Evolutionary conservation across 2,797 vertebrate genomes (phyloP), one percentile per base, ranked within the genome.

Genomic region (Chrysocyon brachyurus): DNA sequence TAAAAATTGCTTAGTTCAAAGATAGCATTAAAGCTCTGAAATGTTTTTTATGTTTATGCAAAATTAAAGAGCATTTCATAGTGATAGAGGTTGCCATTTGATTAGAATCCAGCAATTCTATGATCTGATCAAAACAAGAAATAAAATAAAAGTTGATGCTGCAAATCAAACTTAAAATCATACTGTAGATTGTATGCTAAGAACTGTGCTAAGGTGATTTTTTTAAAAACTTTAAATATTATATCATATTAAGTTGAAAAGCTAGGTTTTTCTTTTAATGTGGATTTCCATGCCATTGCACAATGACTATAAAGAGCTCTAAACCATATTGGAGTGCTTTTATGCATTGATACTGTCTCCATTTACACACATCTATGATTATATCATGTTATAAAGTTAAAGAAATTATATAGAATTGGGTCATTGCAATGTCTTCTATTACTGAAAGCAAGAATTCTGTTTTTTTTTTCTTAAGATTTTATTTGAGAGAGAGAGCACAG

Each of bases 31-130:
- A 91, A 81, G 22, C 57, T 93, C 17, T 94, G 59, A 63, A 75
- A 75, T 2, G 24, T 52, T 75, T 96, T 88, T 95, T 82, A 95
- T 59, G 22, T 78, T 75, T 14, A 33, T 64, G 66, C 4, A 88
- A 94, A 96, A 84, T 75, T 75, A 93, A 97, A 82, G 40, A 97
- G 64, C 22, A 77, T 66, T 95, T 82, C 26, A 46, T 63, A 86
- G 33, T 63, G 52, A 79, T 26, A 93, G 15, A 26, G 40, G 9
- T 56, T 81, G 3, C 28, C 73, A 91, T 57, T 86, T 96, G 46
- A 82, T 64, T 94, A 82, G 49, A 85, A 77, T 57, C 78, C 59
- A 22, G 6, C 3, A 84, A 84, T 87, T 59, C 46, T 72, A 28
- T 75, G 40, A 68, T 66, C 11, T 88, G 28, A 85, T 88, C n/a